phyloP scores from a whole-genome alignment of 2,888 invertebrate species.

The Catocala nupta region DNA sequence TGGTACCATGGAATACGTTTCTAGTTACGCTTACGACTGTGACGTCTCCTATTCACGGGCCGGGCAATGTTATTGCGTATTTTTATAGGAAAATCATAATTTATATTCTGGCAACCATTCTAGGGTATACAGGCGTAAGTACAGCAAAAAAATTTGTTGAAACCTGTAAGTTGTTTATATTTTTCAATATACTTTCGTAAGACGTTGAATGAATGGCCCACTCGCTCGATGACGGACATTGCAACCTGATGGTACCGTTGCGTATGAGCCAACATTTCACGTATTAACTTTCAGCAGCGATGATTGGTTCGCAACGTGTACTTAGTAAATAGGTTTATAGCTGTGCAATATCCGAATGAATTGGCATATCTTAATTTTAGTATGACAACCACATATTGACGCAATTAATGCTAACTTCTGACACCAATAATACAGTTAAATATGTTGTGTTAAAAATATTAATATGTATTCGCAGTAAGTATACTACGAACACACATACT shows the following conservation, averaged over 20 bases:
- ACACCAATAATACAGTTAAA: background rate
- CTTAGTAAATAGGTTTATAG: constrained; percentile 5
- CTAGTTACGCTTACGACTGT: too few species aligned
- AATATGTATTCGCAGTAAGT: too few species aligned
- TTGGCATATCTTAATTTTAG: constrained; percentile 5
- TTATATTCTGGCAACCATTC: too few species aligned
- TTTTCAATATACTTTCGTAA: constrained; percentile 63
- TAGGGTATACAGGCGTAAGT: too few species aligned
- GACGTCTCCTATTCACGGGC: too few species aligned
- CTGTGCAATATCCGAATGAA: constrained; percentile 1
- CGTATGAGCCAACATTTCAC: constrained; percentile 38
- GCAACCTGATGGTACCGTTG: constrained; percentile 36
- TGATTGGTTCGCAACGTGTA: constrained; percentile 13
- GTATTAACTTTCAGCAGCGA: constrained; percentile 23
- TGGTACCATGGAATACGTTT: too few species aligned
- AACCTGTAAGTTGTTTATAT: too few species aligned
- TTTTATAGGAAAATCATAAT: too few species aligned
- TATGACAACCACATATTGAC: constrained; percentile 1
- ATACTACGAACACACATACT: too few species aligned
- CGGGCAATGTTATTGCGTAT: too few species aligned
- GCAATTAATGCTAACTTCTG: background rate
- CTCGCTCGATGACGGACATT: constrained; percentile 51
- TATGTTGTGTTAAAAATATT: too few species aligned
- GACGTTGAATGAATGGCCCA: constrained; percentile 70
- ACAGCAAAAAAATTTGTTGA: too few species aligned